Evolutionary conservation across 2,888 invertebrate species (phyloP).

Genomic region (Cerastoderma edule): DNA sequence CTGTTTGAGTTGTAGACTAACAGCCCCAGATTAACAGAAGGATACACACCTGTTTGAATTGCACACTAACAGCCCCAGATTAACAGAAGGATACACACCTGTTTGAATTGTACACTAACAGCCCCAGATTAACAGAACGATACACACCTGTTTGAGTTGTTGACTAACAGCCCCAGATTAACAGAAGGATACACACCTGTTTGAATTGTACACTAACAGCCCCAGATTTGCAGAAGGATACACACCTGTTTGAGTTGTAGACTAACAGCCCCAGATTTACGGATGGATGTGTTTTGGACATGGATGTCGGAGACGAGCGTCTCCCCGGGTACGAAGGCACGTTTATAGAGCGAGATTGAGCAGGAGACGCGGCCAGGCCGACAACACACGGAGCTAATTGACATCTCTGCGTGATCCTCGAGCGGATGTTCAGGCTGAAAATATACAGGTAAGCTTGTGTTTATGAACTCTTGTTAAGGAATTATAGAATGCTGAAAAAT

Average conservation of each 20-base stretch:
- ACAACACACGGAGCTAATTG: constrained; percentile 77
- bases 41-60: neutral
- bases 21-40: neutral
- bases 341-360: constrained; percentile 75
- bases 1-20: too few species aligned
- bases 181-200: neutral
- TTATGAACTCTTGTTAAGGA: neutral
- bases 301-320: constrained; percentile 75
- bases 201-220: neutral
- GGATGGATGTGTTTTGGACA: constrained; percentile 78
- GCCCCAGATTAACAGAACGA: neutral
- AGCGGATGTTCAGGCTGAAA: constrained; percentile 67
- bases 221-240: neutral
- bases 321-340: constrained; percentile 80
- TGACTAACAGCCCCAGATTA: neutral
- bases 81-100: neutral
- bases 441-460: neutral
- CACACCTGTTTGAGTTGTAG: constrained; percentile 79
- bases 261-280: constrained; percentile 75
- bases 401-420: constrained; percentile 78
- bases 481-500: too few species aligned
- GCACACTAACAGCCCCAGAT: neutral
- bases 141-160: neutral
- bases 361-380: constrained; percentile 79
- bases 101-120: neutral